A percentile compares a stretch with the other conserved stretches of the same genome.
phyloP scores from a whole-genome alignment of 1,140 invertebrate genomes.

The Atta colombica region DNA sequence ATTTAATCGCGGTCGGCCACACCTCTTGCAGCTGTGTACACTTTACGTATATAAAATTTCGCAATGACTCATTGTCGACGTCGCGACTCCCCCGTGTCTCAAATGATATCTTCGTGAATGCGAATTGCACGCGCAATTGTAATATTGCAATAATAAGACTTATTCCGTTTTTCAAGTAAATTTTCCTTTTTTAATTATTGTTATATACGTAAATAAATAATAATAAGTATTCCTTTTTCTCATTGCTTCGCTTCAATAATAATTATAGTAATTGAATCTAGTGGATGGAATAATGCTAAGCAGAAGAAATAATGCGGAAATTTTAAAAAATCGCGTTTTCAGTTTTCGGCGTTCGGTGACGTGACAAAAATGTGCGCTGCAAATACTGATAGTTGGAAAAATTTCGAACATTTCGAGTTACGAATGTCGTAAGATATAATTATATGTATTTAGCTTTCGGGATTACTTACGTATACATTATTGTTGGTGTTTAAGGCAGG shows the following conservation, averaged over 20 bases:
- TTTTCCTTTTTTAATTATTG: background rate
- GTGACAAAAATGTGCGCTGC: slow-evolving; percentile 54
- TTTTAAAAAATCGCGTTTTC: slow-evolving; percentile 13
- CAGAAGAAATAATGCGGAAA: background rate
- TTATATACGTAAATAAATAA: background rate
- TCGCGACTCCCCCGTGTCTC: background rate
- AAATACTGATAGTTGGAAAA: background rate
- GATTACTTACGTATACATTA: background rate
- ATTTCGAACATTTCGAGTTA: background rate
- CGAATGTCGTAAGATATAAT: slow-evolving; percentile 5
- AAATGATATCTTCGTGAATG: background rate
- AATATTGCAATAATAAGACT: too few relatives aligned
- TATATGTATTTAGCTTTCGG: slow-evolving; percentile 29
- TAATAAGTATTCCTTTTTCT: background rate
- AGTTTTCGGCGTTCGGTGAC: slow-evolving; percentile 33
- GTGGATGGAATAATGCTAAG: too few relatives aligned
- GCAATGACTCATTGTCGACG: background rate
- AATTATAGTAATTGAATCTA: too few relatives aligned
- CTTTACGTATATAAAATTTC: background rate
- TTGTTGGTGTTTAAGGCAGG: slow-evolving; percentile 88
- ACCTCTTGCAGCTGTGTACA: background rate
- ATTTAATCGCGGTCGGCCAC: slow-evolving; percentile 21
- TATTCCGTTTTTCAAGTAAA: too few relatives aligned
- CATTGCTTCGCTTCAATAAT: background rate
- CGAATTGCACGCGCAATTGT: background rate